Evolutionary conservation across 2,113 vertebrate genomes (phyloP).

Genomic region (Zosterops lateralis): DNA sequence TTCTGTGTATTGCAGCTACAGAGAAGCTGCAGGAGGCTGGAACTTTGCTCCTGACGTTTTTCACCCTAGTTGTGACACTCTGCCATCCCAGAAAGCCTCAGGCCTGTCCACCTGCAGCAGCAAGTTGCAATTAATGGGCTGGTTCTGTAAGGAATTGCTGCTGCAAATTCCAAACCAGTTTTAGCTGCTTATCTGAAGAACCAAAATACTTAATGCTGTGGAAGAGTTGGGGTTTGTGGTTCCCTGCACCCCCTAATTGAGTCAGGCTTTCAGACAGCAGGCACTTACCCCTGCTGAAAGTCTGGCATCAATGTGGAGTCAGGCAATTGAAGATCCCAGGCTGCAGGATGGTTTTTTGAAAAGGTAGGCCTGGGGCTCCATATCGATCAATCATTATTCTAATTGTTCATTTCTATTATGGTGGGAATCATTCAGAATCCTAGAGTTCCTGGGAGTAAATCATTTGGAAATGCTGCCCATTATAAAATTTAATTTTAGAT

Average conservation of each 20-base stretch:
- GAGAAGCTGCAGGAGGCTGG: not conserved
- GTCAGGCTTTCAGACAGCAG: not conserved
- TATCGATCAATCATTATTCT: slow-evolving; percentile 65
- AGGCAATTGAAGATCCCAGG: not conserved
- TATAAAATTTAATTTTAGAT: slow-evolving; percentile 69
- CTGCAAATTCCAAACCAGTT: not conserved
- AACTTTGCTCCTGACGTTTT: not conserved
- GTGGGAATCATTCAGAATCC: slow-evolving; percentile 63
- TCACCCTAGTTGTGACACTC: not conserved
- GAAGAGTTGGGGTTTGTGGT: not conserved
- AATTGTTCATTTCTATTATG: slow-evolving; percentile 63
- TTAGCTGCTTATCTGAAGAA: not conserved
- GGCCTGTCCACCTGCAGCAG: not conserved
- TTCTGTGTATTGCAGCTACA: not conserved
- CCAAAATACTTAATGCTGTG: accelerated
- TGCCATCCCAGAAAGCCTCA: not conserved
- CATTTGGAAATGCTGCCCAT: slow-evolving; percentile 63
- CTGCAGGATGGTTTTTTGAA: not conserved
- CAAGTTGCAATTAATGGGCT: not conserved
- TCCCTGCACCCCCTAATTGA: not conserved
- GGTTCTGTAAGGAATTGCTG: not conserved
- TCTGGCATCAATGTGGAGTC: not conserved
- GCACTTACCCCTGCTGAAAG: not conserved
- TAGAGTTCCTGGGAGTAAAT: slow-evolving; percentile 65
- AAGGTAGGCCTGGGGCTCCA: not conserved